Evolutionary conservation across 1,140 invertebrate genomes (phyloP).

Genomic region (Rhyacophila brunnea): DNA sequence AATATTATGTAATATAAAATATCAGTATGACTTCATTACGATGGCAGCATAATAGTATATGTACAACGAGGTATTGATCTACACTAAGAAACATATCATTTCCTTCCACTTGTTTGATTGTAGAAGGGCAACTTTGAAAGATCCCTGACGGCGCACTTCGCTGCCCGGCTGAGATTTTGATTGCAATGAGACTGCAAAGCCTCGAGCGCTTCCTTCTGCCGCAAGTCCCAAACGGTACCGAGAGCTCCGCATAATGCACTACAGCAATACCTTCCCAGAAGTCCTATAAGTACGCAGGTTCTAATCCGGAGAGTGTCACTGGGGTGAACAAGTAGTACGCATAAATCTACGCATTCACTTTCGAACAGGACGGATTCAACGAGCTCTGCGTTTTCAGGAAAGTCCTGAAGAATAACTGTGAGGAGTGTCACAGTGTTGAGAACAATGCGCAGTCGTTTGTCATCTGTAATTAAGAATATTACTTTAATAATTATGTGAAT

Average conservation of each 20-base stretch:
- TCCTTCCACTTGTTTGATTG: constrained; percentile 19
- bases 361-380: constrained; percentile 69
- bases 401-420: constrained; percentile 69
- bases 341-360: constrained; percentile 55
- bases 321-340: constrained; percentile 60
- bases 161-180: constrained; percentile 43
- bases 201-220: constrained; percentile 45
- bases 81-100: constrained; percentile 3
- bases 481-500: too few species aligned
- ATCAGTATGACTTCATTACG: too few species aligned
- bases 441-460: constrained; percentile 60
- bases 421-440: constrained; percentile 69
- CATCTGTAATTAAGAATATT: constrained; percentile 51
- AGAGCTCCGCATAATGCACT: constrained; percentile 65
- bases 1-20: too few species aligned
- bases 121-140: constrained; percentile 53
- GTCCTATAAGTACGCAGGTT: constrained; percentile 64
- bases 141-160: constrained; percentile 47
- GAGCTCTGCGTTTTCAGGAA: constrained; percentile 72
- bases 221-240: constrained; percentile 46
- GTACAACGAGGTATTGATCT: too few species aligned
- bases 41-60: too few species aligned
- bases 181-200: constrained; percentile 48
- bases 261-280: constrained; percentile 64
- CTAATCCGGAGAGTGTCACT: constrained; percentile 61